Evolutionary conservation across 92 coral and sea anemone genomes (phyloP).

Genomic region (Ricordea florida): DNA sequence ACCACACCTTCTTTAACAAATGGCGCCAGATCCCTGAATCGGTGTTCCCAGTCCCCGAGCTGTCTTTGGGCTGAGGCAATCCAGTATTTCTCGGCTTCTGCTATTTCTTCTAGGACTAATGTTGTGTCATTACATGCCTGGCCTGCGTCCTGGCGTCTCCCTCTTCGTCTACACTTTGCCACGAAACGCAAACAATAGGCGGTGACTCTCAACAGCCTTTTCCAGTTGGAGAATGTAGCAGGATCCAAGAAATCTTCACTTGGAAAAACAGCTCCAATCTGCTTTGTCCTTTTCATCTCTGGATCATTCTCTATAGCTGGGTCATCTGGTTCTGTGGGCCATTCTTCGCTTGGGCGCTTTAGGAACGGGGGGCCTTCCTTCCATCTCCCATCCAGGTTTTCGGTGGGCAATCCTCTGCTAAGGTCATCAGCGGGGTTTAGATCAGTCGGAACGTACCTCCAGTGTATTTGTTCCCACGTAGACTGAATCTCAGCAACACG

Average conservation of each 20-base stretch:
- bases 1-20: conserved; percentile 37
- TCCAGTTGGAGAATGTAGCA: conserved; percentile 16
- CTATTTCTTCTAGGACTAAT: conserved; percentile 17
- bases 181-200: conserved; percentile 43
- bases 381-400: conserved; percentile 37
- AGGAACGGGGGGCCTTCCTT: conserved; percentile 32
- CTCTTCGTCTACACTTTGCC: neutral
- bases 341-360: conserved; percentile 15
- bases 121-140: neutral
- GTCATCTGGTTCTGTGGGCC: conserved; percentile 10
- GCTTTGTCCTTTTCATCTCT: conserved; percentile 30
- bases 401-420: conserved; percentile 16
- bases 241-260: conserved; percentile 2
- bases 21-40: conserved; percentile 21
- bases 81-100: conserved; percentile 40
- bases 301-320: neutral
- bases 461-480: no score
- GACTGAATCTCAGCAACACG: no score
- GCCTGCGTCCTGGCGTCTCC: no score
- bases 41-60: conserved; percentile 9
- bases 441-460: no score
- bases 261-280: no score
- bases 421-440: conserved; percentile 39
- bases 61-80: conserved; percentile 13
- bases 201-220: conserved; percentile 18